These are phyloP conservation scores for Hypothenemus hampei DNA, from an alignment of 1,140 invertebrate species.

Conservation along the genomic window DNA sequence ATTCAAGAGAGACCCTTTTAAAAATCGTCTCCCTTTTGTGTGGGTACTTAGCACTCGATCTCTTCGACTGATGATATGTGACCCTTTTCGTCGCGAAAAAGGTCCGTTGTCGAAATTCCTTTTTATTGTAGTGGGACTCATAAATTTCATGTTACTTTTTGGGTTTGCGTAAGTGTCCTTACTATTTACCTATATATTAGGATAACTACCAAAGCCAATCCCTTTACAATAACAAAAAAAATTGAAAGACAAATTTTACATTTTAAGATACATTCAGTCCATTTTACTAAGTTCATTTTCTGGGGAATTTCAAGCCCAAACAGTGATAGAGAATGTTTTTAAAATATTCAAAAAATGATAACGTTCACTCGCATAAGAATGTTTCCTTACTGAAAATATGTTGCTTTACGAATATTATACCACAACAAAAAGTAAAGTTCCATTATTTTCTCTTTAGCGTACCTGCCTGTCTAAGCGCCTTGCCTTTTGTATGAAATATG, in stretches of 20 bases:
- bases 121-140: slow-evolving; percentile 1
- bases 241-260: no score
- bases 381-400: not conserved
- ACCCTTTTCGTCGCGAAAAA: slow-evolving; percentile 11
- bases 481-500: slow-evolving; percentile 16
- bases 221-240: no score
- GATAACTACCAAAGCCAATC: no score
- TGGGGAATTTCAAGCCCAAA: no score
- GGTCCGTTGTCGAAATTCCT: slow-evolving; percentile 11
- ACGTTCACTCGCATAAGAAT: no score
- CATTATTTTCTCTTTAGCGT: slow-evolving; percentile 13
- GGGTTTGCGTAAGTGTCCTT: not conserved
- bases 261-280: no score
- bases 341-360: no score
- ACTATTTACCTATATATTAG: no score
- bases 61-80: slow-evolving; percentile 16
- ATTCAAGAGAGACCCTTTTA: slow-evolving; percentile 11
- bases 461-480: slow-evolving; percentile 8
- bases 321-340: no score
- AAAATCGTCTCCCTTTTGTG: slow-evolving; percentile 5
- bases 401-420: not conserved
- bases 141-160: slow-evolving; percentile 9
- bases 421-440: slow-evolving; percentile 5
- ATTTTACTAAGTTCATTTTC: no score
- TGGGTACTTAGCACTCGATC: slow-evolving; percentile 16